These are phyloP conservation scores for Notarius lentiginosus DNA, from an alignment of 2,113 vertebrate species.

Conservation along the genomic window DNA sequence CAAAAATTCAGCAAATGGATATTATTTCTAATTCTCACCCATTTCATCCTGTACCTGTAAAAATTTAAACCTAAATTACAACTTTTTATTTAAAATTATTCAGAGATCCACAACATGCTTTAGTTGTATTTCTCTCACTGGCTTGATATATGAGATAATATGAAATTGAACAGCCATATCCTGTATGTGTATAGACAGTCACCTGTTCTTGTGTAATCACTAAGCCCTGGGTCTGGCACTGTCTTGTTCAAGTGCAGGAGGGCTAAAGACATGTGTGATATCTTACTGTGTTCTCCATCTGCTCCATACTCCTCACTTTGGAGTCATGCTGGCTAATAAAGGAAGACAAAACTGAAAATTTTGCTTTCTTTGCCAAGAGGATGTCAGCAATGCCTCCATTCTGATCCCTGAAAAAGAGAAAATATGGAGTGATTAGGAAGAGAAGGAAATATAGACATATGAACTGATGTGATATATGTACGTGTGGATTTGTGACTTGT, in stretches of 20 bases:
- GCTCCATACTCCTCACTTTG: slow-evolving; percentile 42
- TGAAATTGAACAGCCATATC: neutral
- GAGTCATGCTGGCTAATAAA: slow-evolving; percentile 47
- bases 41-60: neutral
- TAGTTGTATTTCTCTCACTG: neutral
- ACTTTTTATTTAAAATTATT: neutral
- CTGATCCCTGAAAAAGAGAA: slow-evolving; percentile 41
- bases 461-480: neutral
- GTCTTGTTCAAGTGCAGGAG: slow-evolving; percentile 6
- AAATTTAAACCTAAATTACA: neutral
- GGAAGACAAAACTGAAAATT: slow-evolving; percentile 47
- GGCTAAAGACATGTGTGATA: slow-evolving; percentile 26
- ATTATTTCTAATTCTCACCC: neutral
- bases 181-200: neutral
- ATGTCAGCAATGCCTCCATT: slow-evolving; percentile 51
- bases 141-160: neutral
- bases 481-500: neutral
- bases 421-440: neutral
- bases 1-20: neutral
- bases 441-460: neutral
- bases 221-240: neutral
- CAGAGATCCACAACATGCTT: neutral
- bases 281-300: slow-evolving; percentile 49
- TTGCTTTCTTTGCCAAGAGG: slow-evolving; percentile 44
- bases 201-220: neutral